phyloP scores from a whole-genome alignment of 2,797 vertebrate genomes.

The Coranthus polyacanthus region DNA sequence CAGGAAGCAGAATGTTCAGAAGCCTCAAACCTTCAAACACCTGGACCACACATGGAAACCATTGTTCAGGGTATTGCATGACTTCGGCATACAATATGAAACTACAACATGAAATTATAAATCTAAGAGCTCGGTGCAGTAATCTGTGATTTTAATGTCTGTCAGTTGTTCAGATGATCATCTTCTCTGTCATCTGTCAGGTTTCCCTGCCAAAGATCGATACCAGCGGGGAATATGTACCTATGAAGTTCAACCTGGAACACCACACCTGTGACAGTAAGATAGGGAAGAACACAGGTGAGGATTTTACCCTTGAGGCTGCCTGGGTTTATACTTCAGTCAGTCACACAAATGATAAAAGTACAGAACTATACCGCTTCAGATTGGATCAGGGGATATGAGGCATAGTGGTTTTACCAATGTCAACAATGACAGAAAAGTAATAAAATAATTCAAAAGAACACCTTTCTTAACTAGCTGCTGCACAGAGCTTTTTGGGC shows the following conservation, averaged over 20 bases:
- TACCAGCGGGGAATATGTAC: constrained; percentile 83
- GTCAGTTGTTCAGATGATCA: constrained; percentile 18
- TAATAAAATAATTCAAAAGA: no score
- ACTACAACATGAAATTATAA: constrained; percentile 10
- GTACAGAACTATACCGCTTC: background rate
- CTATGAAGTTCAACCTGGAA: constrained; percentile 87
- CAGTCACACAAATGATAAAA: constrained; percentile 10
- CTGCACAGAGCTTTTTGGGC: no score
- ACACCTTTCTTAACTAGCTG: no score
- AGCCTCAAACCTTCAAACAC: constrained; percentile 86
- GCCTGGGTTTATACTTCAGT: constrained; percentile 7
- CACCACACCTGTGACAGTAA: constrained; percentile 71
- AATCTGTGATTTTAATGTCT: constrained; percentile 1
- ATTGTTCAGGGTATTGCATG: constrained; percentile 84
- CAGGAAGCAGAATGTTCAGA: constrained; percentile 77
- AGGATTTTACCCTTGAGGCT: constrained; percentile 25
- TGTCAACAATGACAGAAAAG: no score
- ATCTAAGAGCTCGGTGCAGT: background rate
- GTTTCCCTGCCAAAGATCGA: constrained; percentile 84
- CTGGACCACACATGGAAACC: constrained; percentile 92
- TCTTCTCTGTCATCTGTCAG: constrained; percentile 74
- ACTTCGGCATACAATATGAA: constrained; percentile 1
- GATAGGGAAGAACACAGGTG: constrained; percentile 56
- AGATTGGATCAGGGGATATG: background rate
- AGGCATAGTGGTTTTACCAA: no score